Evolutionary conservation across 2,888 invertebrate genomes (phyloP), one percentile per base, ranked within the genome.

Genomic region (Calliopum simillimum): DNA sequence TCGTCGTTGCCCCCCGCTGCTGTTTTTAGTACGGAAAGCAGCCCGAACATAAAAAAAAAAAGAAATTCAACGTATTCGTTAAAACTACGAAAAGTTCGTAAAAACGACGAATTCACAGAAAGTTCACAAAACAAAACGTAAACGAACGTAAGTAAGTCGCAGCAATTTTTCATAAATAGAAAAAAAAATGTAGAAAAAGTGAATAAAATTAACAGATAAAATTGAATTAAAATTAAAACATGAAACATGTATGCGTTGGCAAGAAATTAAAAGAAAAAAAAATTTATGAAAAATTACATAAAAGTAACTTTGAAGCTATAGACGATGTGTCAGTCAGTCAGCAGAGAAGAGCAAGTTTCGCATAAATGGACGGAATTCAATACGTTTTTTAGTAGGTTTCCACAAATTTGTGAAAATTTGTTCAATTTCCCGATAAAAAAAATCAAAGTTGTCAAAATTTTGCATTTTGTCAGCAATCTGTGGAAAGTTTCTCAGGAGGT

Each of bases 271-370:
- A 66, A 66, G 55, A 25, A 25, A 25, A 4, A 4, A 25, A 4
- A 5, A 25, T 33, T 33, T 33, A 6, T 66, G 66, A 56, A 56
- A 55, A 66, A 66, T 66, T 66, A 66, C 47, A 66, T 66, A 66
- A 66, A 66, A 56, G 46, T 25, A 44, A 53, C 33, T 51, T 65
- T 44, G 19, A 21, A 13, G n/a, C 16, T 33, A 33, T 3, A 33
- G 8, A 33, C 33, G 33, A 33, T 33, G 33, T 33, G 33, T 33
- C 33, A 33, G 33, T 3, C 8, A 33, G 8, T 5, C 33, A 33
- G 4, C 33, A 33, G 8, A 33, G 5, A 8, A 4, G 8, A n/a
- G n/a, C n/a, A 3, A 8, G 2, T 33, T 33, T 33, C 43, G 33
- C 53, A 65, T 43, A 21, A 21, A 44, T 12, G 33, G 49, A 23